A percentile compares a stretch with the other conserved stretches of the same genome.
phyloP scores from a whole-genome alignment of 2,888 invertebrate genomes.

The Acleris holmiana region DNA sequence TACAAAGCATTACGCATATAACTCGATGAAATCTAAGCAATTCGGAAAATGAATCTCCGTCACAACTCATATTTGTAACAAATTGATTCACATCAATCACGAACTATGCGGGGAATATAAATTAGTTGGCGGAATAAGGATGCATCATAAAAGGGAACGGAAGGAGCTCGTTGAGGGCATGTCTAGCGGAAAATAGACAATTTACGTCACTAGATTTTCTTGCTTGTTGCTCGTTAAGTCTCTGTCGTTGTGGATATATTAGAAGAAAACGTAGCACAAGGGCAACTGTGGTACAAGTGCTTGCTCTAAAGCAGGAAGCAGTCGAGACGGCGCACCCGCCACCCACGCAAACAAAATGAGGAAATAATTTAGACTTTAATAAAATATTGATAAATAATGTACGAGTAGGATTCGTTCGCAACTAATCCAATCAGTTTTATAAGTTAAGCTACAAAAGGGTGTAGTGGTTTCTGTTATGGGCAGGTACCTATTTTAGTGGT shows the following conservation, averaged over 20 bases:
- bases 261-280: too few relatives aligned
- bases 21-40: background rate
- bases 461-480: too few relatives aligned
- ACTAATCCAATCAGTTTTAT: too few relatives aligned
- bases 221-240: too few relatives aligned
- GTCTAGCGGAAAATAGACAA: conserved; percentile 26
- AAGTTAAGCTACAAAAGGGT: too few relatives aligned
- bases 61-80: conserved; percentile 4
- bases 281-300: too few relatives aligned
- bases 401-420: too few relatives aligned
- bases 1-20: background rate
- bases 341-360: background rate
- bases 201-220: too few relatives aligned
- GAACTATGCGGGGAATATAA: conserved; percentile 6
- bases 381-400: too few relatives aligned
- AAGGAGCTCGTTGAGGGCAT: conserved; percentile 8
- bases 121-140: conserved; percentile 14
- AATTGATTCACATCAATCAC: conserved; percentile 22
- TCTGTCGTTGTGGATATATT: too few relatives aligned
- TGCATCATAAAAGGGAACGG: conserved; percentile 16
- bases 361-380: too few relatives aligned
- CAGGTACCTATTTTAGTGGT: too few relatives aligned
- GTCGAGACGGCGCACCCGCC: conserved; percentile 12
- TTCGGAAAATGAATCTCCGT: background rate
- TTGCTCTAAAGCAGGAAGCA: background rate